A percentile compares a stretch with the other conserved stretches of the same genome.
Conservation (phyloP, 1,140 invertebrate genomes). For the Orius insidiosus region DNA sequence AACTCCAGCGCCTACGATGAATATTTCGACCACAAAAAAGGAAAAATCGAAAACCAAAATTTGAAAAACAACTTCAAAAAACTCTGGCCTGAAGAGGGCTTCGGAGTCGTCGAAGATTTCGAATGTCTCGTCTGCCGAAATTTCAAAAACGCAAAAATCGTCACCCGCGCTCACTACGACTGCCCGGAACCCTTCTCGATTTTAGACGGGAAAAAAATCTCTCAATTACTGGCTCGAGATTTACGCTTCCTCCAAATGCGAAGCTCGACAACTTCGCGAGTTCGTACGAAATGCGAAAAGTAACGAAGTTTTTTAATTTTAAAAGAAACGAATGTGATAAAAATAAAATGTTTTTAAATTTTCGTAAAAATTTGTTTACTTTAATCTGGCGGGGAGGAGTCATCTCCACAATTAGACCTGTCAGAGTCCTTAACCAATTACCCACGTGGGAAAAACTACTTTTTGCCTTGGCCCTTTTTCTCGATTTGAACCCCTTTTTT, state of each 20-base stretch:
- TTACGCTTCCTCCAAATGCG: not conserved
- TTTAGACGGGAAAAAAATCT: conserved; percentile 22
- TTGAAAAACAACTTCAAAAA: conserved; percentile 27
- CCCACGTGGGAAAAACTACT: too few relatives aligned
- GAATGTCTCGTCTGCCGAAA: conserved; percentile 43
- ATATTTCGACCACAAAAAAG: conserved; percentile 41
- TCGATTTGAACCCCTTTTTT: too few relatives aligned
- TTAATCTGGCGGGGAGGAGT: too few relatives aligned
- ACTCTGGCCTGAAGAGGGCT: conserved; percentile 25
- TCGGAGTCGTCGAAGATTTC: conserved; percentile 35
- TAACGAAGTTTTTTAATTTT: too few relatives aligned
- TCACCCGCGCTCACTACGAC: conserved; percentile 35
- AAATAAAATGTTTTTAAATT: too few relatives aligned
- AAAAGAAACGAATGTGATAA: too few relatives aligned
- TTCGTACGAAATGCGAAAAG: too few relatives aligned
- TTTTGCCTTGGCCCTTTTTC: too few relatives aligned
- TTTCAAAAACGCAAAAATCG: conserved; percentile 19
- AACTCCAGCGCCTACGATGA: conserved; percentile 39
- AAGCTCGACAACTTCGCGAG: too few relatives aligned
- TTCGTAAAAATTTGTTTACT: too few relatives aligned
- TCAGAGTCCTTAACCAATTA: too few relatives aligned
- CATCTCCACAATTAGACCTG: too few relatives aligned
- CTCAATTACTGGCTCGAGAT: conserved; percentile 25
- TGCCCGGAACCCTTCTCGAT: conserved; percentile 36
- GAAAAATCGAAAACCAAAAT: conserved; percentile 27